These are phyloP conservation scores for Morpho helenor DNA, from an alignment of 2,888 invertebrate species.

Conservation along the genomic window DNA sequence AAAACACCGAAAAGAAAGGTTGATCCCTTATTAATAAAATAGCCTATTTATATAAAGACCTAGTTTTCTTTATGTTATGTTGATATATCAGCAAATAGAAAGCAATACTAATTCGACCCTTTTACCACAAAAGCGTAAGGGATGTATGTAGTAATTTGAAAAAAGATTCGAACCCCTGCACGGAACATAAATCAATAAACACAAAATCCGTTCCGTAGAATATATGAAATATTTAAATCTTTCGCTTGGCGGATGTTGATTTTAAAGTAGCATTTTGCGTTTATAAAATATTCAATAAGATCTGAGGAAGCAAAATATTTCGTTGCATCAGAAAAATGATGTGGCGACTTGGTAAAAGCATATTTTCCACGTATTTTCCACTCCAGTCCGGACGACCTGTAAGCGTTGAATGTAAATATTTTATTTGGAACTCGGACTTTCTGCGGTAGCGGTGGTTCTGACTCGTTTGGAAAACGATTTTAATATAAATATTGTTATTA, in stretches of 20 bases:
- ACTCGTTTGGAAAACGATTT: too few species aligned
- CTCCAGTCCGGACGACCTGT: slow-evolving; percentile 11
- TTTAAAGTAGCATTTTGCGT: slow-evolving; percentile 17
- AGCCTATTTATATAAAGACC: slow-evolving; percentile 1
- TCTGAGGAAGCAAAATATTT: slow-evolving; percentile 9
- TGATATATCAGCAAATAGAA: slow-evolving; percentile 18
- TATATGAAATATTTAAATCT: slow-evolving; percentile 7
- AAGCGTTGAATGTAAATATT: slow-evolving; percentile 44
- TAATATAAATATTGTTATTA: too few species aligned
- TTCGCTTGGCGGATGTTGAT: slow-evolving; percentile 3
- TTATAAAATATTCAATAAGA: slow-evolving; percentile 29
- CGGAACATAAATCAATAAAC: slow-evolving; percentile 15
- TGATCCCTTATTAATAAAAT: slow-evolving; percentile 1
- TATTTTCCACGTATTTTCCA: slow-evolving; percentile 22
- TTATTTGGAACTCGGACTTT: slow-evolving; percentile 37
- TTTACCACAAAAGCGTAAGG: slow-evolving; percentile 13
- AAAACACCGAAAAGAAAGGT: slow-evolving; percentile 2
- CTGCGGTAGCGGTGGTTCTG: slow-evolving; percentile 31
- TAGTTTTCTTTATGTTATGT: slow-evolving; percentile 15
- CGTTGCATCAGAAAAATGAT: slow-evolving; percentile 22
- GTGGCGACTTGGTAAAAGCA: slow-evolving; percentile 15
- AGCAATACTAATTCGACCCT: slow-evolving; percentile 26
- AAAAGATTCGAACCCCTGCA: slow-evolving; percentile 18
- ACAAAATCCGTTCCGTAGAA: background rate
- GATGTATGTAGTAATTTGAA: slow-evolving; percentile 20